Evolutionary conservation across 2,797 vertebrate species (phyloP).

Genomic region (Harpagifer antarcticus): DNA sequence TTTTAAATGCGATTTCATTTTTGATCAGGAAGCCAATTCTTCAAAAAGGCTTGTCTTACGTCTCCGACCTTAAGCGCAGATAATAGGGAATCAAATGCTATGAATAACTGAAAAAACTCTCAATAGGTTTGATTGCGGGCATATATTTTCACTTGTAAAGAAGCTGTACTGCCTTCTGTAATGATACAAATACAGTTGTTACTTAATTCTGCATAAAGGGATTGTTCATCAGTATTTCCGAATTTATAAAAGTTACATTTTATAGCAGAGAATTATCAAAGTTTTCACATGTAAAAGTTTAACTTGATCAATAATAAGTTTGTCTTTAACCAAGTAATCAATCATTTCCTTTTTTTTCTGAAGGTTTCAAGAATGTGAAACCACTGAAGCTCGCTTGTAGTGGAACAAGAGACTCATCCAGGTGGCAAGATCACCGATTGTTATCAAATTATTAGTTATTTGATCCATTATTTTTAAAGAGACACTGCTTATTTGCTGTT

Average conservation of each 20-base stretch:
- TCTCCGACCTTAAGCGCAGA: neutral
- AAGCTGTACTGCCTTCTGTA: neutral
- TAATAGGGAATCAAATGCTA: conserved; percentile 6
- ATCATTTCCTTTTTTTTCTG: conserved; percentile 36
- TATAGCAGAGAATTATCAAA: neutral
- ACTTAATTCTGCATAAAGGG: neutral
- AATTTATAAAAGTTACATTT: neutral
- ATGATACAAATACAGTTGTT: neutral
- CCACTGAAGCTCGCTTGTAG: conserved; percentile 30
- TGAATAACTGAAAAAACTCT: neutral
- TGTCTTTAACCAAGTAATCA: conserved; percentile 24
- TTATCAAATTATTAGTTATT: conserved; percentile 38
- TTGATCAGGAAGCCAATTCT: conserved; percentile 12
- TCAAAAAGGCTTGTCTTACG: neutral
- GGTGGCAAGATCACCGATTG: conserved; percentile 8
- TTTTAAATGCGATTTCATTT: conserved; percentile 5
- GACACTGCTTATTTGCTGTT: conserved; percentile 10
- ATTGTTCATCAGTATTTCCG: neutral
- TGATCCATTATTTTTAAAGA: conserved; percentile 38
- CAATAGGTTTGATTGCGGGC: neutral
- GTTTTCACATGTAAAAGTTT: neutral
- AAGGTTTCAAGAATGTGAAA: conserved; percentile 76
- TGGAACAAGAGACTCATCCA: conserved; percentile 35
- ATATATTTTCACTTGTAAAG: neutral
- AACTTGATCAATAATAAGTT: neutral